Evolutionary conservation across 1,140 invertebrate species (phyloP), one percentile per base, ranked within the genome.

Genomic region (Scaptomyza montana): DNA sequence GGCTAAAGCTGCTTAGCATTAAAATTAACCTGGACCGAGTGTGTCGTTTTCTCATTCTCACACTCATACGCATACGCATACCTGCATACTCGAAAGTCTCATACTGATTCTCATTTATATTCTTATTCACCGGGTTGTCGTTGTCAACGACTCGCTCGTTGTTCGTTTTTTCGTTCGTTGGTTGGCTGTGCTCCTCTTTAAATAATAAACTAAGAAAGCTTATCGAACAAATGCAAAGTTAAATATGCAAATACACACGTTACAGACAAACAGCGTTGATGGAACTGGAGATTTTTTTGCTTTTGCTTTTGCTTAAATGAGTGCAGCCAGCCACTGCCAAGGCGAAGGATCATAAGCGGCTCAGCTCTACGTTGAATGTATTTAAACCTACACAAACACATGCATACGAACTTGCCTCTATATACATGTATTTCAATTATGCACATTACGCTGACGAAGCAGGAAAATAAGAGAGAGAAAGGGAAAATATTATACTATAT

Each of bases 161-260:
- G 30, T 36, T 8, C 33, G 33, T 36, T 9, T 9, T 1, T 36
- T 36, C 33, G 33, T 36, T 36, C 33, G 7, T 36, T 36, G 33
- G 7, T 72, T 68, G 67, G 62, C 77, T 64, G 57, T 67, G 62
- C 63, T 80, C 70, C 78, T 80, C 67, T 80, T 80, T 80, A 80
- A 80, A 80, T 80, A 80, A 80, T 80, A 80, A 80, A 80, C 78
- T 76, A 80, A 80, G 78, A 73, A 80, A 80, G 78, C 78, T 80
- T 80, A 80, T 73, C 73, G 78, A 78, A 73, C 67, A 80, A 80
- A 80, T 77, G 78, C 78, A 80, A 80, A 80, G 78, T 80, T 80
- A 79, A 79, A 79, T 79, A 79, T 79, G 77, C 77, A 79, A 79
- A 79, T 62, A 71, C 61, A 77, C 49, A 69, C 61, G 54, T 47